These are phyloP conservation scores for Spheniscus mendiculus DNA, from an alignment of 2,113 vertebrate genomes.

Conservation along the genomic window DNA sequence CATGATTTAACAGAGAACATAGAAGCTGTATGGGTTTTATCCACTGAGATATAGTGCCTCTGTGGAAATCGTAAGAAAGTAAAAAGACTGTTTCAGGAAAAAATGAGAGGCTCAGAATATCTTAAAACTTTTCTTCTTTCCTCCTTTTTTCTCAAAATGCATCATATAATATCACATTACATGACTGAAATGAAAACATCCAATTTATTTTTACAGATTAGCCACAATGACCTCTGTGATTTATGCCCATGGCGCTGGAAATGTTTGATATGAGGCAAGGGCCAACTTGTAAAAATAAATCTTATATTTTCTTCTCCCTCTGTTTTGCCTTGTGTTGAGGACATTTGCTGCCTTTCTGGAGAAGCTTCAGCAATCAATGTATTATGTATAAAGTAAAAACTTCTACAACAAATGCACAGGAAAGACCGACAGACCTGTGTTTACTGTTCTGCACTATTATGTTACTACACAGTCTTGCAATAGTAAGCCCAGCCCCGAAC, in stretches of 20 bases:
- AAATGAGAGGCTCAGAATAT: background rate
- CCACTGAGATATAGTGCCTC: background rate
- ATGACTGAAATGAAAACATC: slow-evolving; percentile 9
- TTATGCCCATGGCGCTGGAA: background rate
- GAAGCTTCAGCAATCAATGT: background rate
- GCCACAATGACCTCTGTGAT: slow-evolving; percentile 5
- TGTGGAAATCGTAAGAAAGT: background rate
- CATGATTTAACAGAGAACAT: background rate
- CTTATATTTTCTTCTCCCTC: background rate
- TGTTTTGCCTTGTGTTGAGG: background rate
- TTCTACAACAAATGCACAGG: background rate
- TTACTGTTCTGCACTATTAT: slow-evolving; percentile 23
- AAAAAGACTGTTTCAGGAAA: background rate
- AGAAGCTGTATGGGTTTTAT: background rate
- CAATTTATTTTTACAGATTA: slow-evolving; percentile 55
- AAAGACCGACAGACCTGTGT: background rate
- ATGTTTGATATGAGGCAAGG: slow-evolving; percentile 43
- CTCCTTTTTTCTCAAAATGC: background rate
- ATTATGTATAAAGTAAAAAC: background rate
- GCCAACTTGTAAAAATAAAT: slow-evolving; percentile 21
- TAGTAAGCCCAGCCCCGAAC: slow-evolving; percentile 20
- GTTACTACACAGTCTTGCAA: slow-evolving; percentile 2
- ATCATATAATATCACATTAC: background rate
- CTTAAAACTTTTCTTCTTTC: background rate
- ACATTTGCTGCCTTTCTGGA: slow-evolving; percentile 14